These are phyloP conservation scores for Sphaerodactylus townsendi DNA, from an alignment of 2,113 vertebrate genomes.

Conservation along the genomic window DNA sequence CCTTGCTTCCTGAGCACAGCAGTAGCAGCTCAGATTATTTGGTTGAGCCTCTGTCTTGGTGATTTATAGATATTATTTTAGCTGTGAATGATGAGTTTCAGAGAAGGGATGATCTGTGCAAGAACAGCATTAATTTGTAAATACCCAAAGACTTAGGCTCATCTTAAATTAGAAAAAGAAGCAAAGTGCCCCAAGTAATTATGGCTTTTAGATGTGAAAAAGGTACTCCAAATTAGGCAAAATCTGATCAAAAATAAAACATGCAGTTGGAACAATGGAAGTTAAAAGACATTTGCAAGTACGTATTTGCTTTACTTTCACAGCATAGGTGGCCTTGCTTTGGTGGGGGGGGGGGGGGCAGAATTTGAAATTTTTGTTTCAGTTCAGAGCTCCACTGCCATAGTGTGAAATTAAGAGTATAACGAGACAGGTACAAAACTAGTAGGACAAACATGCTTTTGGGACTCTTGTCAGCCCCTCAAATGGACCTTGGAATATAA, in stretches of 20 bases:
- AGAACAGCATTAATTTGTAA: constrained; percentile 1
- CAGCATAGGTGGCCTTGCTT: background rate
- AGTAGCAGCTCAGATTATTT: constrained; percentile 17
- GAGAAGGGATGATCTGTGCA: constrained; percentile 9
- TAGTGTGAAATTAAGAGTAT: no score
- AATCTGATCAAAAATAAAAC: background rate
- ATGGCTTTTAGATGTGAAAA: background rate
- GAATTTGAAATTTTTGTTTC: background rate
- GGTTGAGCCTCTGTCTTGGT: constrained; percentile 20
- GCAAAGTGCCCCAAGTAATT: background rate
- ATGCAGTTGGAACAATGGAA: background rate
- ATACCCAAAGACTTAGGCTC: constrained; percentile 12
- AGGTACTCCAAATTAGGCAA: background rate
- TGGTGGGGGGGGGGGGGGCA: no score
- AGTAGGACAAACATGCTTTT: no score
- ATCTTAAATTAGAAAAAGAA: constrained; percentile 6
- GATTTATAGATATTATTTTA: constrained; percentile 27
- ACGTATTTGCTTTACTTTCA: background rate
- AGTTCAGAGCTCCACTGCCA: background rate
- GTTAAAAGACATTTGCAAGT: background rate
- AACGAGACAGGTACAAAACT: no score
- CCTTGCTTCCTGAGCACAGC: constrained; percentile 20
- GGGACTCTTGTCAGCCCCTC: background rate
- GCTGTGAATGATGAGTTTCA: background rate
- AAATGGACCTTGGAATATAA: background rate